Conservation (phyloP, 2,113 vertebrate genomes). For the Neolamprologus longior region DNA sequence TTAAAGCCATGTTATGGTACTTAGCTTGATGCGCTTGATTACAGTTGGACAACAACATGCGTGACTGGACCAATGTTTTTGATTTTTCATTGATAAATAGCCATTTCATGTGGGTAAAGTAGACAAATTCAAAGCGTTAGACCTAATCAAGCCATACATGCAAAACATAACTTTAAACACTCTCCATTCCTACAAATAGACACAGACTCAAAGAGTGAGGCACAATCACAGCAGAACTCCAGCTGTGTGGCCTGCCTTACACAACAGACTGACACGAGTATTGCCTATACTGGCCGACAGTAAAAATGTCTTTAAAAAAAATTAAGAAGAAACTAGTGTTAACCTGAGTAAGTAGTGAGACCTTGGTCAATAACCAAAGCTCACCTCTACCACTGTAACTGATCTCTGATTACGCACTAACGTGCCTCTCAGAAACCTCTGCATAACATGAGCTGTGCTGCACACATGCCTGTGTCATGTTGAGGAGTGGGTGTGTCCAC, state of each 20-base stretch:
- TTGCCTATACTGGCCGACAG: not conserved
- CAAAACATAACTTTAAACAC: not conserved
- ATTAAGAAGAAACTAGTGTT: not conserved
- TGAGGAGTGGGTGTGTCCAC: not conserved
- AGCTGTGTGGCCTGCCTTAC: not conserved
- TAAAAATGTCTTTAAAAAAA: not conserved
- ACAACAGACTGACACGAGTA: not conserved
- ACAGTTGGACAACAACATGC: not conserved
- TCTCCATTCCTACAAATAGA: not conserved
- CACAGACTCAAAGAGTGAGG: not conserved
- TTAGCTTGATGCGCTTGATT: not conserved
- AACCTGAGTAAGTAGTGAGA: slow-evolving; percentile 8
- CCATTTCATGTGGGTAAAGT: not conserved
- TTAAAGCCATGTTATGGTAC: not conserved
- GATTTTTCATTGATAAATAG: not conserved
- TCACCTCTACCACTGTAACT: not conserved
- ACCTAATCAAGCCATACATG: not conserved
- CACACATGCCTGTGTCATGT: not conserved
- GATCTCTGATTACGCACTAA: not conserved
- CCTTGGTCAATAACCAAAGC: not conserved
- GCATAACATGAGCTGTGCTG: not conserved
- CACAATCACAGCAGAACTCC: not conserved
- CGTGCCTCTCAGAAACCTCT: not conserved
- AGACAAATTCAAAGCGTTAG: not conserved
- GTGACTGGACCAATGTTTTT: not conserved